Conservation (phyloP, 2,888 invertebrate genomes). For the Aproaerema taeniolella region DNA sequence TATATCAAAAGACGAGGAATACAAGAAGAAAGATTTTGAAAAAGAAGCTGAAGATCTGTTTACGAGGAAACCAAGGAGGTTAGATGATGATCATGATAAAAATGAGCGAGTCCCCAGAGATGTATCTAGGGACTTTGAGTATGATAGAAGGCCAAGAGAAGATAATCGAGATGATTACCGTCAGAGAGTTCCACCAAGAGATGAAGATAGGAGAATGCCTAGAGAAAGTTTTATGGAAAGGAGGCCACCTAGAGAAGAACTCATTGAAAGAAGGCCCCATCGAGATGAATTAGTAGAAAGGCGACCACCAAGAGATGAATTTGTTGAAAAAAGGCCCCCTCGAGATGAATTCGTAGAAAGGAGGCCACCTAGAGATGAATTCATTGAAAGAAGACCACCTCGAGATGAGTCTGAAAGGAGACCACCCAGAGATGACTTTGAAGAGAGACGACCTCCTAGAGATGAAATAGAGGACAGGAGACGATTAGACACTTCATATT, state of each 20-base stretch:
- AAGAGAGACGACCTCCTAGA: no score
- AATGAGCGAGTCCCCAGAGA: constrained; percentile 11
- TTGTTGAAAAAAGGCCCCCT: no score
- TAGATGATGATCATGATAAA: constrained; percentile 30
- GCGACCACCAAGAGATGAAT: constrained; percentile 18
- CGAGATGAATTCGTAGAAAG: constrained; percentile 4
- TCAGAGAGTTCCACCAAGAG: constrained; percentile 15
- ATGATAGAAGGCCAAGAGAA: constrained; percentile 37
- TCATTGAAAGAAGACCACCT: constrained; percentile 15
- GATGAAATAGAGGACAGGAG: constrained; percentile 29
- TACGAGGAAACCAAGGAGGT: constrained; percentile 38
- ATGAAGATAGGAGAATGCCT: constrained; percentile 10
- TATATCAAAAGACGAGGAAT: constrained; percentile 64
- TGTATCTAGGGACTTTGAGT: constrained; percentile 15
- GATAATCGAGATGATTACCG: constrained; percentile 23
- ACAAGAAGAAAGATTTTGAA: constrained; percentile 51
- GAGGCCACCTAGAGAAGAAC: constrained; percentile 25
- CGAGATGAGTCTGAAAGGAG: constrained; percentile 10
- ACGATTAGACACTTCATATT: constrained; percentile 30
- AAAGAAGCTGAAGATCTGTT: constrained; percentile 57
- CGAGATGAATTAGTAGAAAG: constrained; percentile 15
- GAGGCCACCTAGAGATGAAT: constrained; percentile 29
- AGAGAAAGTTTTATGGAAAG: constrained; percentile 1
- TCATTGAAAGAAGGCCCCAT: background rate
- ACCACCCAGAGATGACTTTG: constrained; percentile 16